A percentile compares a stretch with the other conserved stretches of the same genome.
These are phyloP conservation scores for Lipophrys pholis DNA, from an alignment of 2,113 vertebrate species.

Conservation along the genomic window DNA sequence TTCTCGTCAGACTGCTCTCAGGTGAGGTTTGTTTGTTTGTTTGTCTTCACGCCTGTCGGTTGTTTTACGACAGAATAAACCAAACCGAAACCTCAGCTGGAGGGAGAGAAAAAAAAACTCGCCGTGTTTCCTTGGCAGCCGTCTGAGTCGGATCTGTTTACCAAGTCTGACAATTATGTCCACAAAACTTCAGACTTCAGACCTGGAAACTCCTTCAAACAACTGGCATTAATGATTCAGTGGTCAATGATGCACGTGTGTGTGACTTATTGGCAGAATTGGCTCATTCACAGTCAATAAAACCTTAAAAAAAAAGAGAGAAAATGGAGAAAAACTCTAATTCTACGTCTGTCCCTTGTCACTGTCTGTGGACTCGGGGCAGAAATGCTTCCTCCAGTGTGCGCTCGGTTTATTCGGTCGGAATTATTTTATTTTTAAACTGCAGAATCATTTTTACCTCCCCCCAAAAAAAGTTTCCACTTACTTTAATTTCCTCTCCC, in stretches of 20 bases:
- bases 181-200: slow-evolving; percentile 1
- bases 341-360: slow-evolving; percentile 20
- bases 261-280: neutral
- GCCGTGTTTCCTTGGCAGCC: too few relatives aligned
- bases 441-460: slow-evolving; percentile 52
- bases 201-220: neutral
- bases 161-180: neutral
- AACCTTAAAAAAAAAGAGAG: neutral
- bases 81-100: too few relatives aligned
- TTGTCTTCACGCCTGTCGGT: too few relatives aligned
- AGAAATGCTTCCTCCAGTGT: slow-evolving; percentile 30
- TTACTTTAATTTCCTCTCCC: slow-evolving; percentile 57
- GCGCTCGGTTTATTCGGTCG: slow-evolving; percentile 24
- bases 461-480: slow-evolving; percentile 50
- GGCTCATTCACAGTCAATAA: slow-evolving; percentile 12
- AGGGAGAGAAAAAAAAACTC: too few relatives aligned
- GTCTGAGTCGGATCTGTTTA: neutral
- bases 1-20: too few relatives aligned
- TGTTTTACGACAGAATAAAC: too few relatives aligned
- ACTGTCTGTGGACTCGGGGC: slow-evolving; percentile 39
- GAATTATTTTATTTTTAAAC: slow-evolving; percentile 58
- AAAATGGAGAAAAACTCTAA: slow-evolving; percentile 17
- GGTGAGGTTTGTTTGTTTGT: too few relatives aligned
- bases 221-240: neutral
- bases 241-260: neutral